Base-by-base conservation (phyloP, 2,888 invertebrate species). In the Agriopis leucophaearia region DNA sequence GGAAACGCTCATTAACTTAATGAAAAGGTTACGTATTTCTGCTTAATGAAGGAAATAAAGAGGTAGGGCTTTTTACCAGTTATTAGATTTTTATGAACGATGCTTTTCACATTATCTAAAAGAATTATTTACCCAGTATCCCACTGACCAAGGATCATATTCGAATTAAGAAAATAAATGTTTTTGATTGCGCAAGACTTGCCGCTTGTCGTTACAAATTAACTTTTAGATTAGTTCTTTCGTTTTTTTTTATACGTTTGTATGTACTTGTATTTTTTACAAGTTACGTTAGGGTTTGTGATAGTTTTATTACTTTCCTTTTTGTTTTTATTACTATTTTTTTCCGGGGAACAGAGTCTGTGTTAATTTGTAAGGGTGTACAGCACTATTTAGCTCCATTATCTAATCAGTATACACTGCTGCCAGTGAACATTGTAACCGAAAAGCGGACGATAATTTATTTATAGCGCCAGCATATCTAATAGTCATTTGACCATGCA, bases 1-100 rank as follows among this genome's bases (percentile, higher is more conserved):
- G 72, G 67, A 69, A 67, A 71, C 76, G 74, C 78, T 82, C 81
- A 82, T 83, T 82, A 80, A 76, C 76, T 76, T 81, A 84, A 86
- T 87, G 83, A 84, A 75, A 74, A 75, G 74, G 74, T 72, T 71
- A 75, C 76, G 69, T 76, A 72, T 76, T 80, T 73, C 61, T 66
- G 66, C 59, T 65, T 76, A 75, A 77, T 79, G 72, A 76, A 73
- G 61, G 67, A 75, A 74, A 69, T 73, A 71, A 71, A 73, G 65
- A 72, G 75, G 70, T 54, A 62, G 57, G 58, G 59, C 63, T 71
- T 66, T 69, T 69, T 62, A 68, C 45, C 52, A 60, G 27, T 45
- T 58, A 61, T 63, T 58, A 65, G 42, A 62, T 61, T 70, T 67
- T 62, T 55, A 47, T 54, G 52, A 62, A 50, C 42, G 48, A 18